Base-by-base conservation (phyloP, 2,113 vertebrate genomes). In the Dolichotis patagonum region DNA sequence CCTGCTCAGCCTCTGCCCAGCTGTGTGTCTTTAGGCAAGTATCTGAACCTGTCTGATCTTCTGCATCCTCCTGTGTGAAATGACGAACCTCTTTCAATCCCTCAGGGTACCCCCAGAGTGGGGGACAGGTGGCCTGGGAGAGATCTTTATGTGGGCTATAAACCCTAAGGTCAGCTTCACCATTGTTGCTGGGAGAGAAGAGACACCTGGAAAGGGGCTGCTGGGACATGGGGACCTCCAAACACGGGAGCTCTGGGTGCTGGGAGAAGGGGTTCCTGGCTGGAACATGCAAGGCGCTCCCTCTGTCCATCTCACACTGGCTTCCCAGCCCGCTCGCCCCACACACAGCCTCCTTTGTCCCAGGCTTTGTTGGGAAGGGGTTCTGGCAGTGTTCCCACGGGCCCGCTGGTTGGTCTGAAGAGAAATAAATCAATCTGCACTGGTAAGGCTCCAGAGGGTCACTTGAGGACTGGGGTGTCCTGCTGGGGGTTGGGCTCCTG, bases 221-320 rank as follows among this genome's bases (percentile, higher is more conserved):
- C 4, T 26, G 20, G n/a, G 43, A 24, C 14, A 2, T 7, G 3
- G 0, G 16, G 32, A 7, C 28, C 63, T 89, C 8, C 5, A 38
- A 62, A 41, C 71, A 75, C 41, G 11, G 63, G 30, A 41, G 28
- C 14, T 1, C 1, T 16, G 84, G 56, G 9, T 35, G 16, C 24
- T 22, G 1, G n/a, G 20, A 1, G 10, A 67, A 30, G 54, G 30
- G 24, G 4, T 2, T 17, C 65, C 43, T 0, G 0, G 9, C 17
- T 3, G 20, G 30, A 80, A 43, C 0, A 6, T 7, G 13, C 26
- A 12, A 11, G 38, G 41, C 30, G 22, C 46, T 54, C 19, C 35
- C 60, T 35, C n/a, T 1, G 8, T 9, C 56, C 8, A 28, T 30
- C 71, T 6, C 56, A 43, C 3, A 38, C 60, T 54, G 60, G 75